Conservation (phyloP, 2,797 vertebrate genomes). For the Gymnoscopelus microlampas region DNA sequence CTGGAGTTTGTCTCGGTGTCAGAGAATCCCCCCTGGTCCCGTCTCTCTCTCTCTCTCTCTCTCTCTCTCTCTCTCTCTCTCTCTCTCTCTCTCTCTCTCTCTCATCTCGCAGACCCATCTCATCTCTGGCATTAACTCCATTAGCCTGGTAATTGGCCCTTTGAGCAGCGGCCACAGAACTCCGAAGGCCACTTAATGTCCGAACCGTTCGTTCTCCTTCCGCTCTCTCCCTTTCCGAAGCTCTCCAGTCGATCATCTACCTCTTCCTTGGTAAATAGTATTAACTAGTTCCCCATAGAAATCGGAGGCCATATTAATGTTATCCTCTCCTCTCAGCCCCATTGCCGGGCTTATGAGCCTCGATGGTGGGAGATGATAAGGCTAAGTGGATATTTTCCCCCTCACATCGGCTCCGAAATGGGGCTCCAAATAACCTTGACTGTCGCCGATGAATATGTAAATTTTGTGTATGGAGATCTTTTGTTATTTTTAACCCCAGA, state of each 20-base stretch:
- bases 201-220: conserved; percentile 51
- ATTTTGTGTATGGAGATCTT: conserved; percentile 78
- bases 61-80: background rate
- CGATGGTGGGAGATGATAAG: conserved; percentile 78
- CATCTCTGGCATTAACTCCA: conserved; percentile 81
- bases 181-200: conserved; percentile 75
- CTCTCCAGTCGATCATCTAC: conserved; percentile 79
- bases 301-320: conserved; percentile 81
- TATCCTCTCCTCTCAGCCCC: conserved; percentile 82
- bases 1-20: conserved; percentile 58
- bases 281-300: conserved; percentile 80
- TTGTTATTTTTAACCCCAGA: conserved; percentile 52
- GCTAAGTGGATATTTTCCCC: conserved; percentile 82
- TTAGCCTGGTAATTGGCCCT: conserved; percentile 83
- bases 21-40: conserved; percentile 45
- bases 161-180: conserved; percentile 65
- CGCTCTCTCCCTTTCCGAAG: conserved; percentile 46
- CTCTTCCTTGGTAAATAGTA: conserved; percentile 82
- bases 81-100: conserved; percentile 31
- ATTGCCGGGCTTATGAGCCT: conserved; percentile 78
- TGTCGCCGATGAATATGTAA: conserved; percentile 85
- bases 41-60: conserved; percentile 24
- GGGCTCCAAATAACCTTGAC: conserved; percentile 73
- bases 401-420: conserved; percentile 76
- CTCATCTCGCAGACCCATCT: conserved; percentile 71